Evolutionary conservation across 2,113 vertebrate species (phyloP).

Genomic region (Otolemur garnettii): DNA sequence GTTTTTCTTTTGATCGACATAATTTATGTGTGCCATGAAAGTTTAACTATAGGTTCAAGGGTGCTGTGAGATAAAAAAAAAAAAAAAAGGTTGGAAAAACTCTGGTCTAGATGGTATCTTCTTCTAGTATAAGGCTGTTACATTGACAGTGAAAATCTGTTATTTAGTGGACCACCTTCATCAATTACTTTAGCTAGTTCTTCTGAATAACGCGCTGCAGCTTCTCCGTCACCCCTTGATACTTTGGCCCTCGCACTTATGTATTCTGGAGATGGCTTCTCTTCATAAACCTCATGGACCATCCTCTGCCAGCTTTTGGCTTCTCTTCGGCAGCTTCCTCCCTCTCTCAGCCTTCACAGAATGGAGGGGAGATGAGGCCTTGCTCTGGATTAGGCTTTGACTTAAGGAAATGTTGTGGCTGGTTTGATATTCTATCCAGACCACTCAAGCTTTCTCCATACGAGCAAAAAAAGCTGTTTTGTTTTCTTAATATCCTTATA

Average conservation of each 20-base stretch:
- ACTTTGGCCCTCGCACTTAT: neutral
- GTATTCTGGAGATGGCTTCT: neutral
- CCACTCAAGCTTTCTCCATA: neutral
- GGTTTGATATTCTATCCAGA: neutral
- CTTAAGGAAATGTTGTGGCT: neutral
- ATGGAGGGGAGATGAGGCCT: neutral
- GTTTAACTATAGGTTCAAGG: no score
- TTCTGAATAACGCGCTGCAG: neutral
- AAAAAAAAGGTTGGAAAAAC: no score
- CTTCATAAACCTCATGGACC: neutral
- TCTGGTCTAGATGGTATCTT: neutral
- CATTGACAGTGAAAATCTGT: neutral
- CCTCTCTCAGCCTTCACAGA: neutral
- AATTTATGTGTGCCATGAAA: no score
- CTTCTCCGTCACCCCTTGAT: neutral
- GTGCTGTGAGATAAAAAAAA: no score
- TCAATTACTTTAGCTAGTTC: neutral
- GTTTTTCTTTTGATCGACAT: no score
- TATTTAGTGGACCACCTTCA: neutral
- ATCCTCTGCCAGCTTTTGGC: neutral
- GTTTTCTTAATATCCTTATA: neutral
- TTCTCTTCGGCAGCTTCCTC: neutral
- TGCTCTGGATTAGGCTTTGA: neutral
- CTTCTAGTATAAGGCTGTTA: neutral
- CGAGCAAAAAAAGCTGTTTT: neutral